Percentiles rank a stretch among this genome's conserved stretches.
phyloP scores from a whole-genome alignment of 2,113 vertebrate genomes.

The Coreoperca whiteheadi region DNA sequence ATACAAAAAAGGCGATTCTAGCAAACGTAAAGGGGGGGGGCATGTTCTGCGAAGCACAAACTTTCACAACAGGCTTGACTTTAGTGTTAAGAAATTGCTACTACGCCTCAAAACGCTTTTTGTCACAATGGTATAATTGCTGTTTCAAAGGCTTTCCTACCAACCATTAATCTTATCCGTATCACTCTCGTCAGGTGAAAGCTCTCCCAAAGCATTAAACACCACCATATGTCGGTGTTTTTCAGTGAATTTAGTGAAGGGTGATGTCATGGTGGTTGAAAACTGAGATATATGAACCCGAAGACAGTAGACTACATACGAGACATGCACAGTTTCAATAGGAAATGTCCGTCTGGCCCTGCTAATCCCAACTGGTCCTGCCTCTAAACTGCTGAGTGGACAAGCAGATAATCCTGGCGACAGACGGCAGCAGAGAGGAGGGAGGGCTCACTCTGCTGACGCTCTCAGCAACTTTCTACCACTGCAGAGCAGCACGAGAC shows the following conservation, averaged over 20 bases:
- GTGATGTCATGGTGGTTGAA: conserved; percentile 4
- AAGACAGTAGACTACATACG: neutral
- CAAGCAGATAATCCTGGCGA: conserved; percentile 35
- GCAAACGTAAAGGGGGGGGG: neutral
- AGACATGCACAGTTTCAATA: conserved; percentile 6
- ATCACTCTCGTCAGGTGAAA: neutral
- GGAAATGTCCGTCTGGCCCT: neutral
- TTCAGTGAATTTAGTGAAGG: neutral
- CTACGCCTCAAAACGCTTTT: neutral
- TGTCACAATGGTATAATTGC: neutral
- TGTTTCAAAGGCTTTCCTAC: neutral
- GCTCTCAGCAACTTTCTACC: neutral
- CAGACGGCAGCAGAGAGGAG: conserved; percentile 57
- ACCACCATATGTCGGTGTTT: neutral
- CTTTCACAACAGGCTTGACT: neutral
- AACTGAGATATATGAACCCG: neutral
- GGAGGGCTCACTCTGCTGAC: neutral
- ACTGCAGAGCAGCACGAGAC: conserved; percentile 13
- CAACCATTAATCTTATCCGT: neutral
- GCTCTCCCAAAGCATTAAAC: neutral
- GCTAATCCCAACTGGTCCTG: conserved; percentile 12
- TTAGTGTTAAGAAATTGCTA: neutral
- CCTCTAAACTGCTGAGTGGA: conserved; percentile 47
- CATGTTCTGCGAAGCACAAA: neutral
- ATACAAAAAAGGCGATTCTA: neutral